Percentiles rank a stretch among this genome's conserved stretches.
These are phyloP conservation scores for Ypsolopha scabrella DNA, from an alignment of 2,888 invertebrate species.

Conservation along the genomic window DNA sequence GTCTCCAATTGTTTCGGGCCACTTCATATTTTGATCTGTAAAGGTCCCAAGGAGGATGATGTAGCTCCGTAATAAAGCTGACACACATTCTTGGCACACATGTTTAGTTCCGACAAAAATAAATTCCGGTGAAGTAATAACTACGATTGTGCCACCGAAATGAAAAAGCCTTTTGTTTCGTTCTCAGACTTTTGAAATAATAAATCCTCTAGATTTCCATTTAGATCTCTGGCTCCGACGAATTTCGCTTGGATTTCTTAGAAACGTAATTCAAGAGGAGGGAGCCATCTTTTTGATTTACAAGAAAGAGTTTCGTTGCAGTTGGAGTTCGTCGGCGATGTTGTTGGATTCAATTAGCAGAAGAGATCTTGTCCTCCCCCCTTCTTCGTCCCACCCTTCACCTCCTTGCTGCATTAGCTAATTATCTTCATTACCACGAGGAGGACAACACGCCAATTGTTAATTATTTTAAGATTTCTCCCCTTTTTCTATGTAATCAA, in stretches of 20 bases:
- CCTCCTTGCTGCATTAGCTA: constrained; percentile 28
- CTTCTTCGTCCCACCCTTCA: constrained; percentile 12
- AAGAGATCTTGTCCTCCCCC: constrained; percentile 8
- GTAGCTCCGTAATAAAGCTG: not conserved
- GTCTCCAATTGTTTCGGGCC: not conserved
- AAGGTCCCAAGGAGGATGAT: not conserved
- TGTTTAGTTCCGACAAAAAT: not conserved
- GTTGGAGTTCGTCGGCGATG: constrained; percentile 30
- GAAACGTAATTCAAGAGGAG: constrained; percentile 3
- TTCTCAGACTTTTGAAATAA: too few relatives aligned
- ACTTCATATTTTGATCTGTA: not conserved
- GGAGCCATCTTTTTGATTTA: constrained; percentile 4
- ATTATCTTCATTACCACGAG: constrained; percentile 39
- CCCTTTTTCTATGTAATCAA: constrained; percentile 15
- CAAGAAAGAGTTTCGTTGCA: constrained; percentile 28
- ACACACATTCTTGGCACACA: not conserved
- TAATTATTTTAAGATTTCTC: constrained; percentile 37
- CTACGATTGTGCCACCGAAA: too few relatives aligned
- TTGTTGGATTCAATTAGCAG: constrained; percentile 39
- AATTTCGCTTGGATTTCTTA: too few relatives aligned
- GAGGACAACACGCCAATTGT: constrained; percentile 32
- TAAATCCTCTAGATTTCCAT: not conserved
- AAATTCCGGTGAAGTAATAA: too few relatives aligned
- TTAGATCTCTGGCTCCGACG: not conserved
- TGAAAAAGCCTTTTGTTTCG: too few relatives aligned